A percentile compares a stretch with the other conserved stretches of the same genome.
These are phyloP conservation scores for Sebastes variabilis DNA, from an alignment of 2,797 vertebrate species.

Conservation along the genomic window DNA sequence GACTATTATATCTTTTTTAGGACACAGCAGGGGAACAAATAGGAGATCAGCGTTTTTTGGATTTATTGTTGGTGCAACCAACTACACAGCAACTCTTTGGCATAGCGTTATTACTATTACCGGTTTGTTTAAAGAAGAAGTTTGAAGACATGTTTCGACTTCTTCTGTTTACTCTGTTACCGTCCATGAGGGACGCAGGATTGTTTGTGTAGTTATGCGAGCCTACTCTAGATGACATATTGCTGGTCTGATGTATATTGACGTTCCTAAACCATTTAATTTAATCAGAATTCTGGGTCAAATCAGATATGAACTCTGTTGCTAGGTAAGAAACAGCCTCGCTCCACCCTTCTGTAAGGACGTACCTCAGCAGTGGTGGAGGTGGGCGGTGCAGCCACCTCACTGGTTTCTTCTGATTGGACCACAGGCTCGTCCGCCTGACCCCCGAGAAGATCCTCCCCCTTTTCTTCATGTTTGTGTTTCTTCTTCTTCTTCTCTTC, in stretches of 20 bases:
- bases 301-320: constrained; percentile 5
- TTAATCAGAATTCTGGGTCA: neutral
- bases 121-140: no score
- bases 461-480: constrained; percentile 79
- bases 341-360: constrained; percentile 1
- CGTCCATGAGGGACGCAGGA: no score
- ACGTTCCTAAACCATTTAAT: neutral
- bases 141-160: no score
- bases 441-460: constrained; percentile 71
- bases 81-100: no score
- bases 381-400: constrained; percentile 68
- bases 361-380: constrained; percentile 81
- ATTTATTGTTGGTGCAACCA: no score
- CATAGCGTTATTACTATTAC: no score
- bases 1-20: no score
- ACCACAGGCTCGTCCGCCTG: constrained; percentile 62
- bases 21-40: no score
- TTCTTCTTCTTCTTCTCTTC: constrained; percentile 87
- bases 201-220: no score
- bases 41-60: no score
- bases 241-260: neutral
- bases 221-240: no score
- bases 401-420: constrained; percentile 71
- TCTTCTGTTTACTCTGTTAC: no score
- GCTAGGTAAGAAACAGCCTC: neutral